These are phyloP conservation scores for Indicator indicator DNA, from an alignment of 2,113 vertebrate genomes.

Conservation along the genomic window DNA sequence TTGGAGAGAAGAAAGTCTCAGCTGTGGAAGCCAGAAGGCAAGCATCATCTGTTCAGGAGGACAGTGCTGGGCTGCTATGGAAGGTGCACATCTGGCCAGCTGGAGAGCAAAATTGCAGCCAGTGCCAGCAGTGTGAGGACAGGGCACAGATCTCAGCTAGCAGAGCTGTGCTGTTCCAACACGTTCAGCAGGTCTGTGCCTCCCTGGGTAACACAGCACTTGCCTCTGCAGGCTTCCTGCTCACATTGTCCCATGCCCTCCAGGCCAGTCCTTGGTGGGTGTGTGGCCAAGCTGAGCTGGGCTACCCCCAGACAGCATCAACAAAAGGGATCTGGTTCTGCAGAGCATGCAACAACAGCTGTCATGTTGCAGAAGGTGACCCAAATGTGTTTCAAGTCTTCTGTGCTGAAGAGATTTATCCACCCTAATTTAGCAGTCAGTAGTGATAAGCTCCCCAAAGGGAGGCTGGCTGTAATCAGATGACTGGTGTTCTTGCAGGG, in stretches of 20 bases:
- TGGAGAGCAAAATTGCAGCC: background rate
- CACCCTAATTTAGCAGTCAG: background rate
- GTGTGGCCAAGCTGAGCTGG: background rate
- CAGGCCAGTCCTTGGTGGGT: background rate
- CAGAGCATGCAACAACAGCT: background rate
- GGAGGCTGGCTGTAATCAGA: background rate
- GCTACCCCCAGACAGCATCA: background rate
- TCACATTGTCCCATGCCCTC: background rate
- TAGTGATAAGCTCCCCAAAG: background rate
- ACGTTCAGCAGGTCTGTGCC: background rate
- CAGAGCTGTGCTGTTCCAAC: constrained; percentile 13
- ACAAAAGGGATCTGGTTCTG: background rate
- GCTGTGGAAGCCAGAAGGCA: background rate
- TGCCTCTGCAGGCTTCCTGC: background rate
- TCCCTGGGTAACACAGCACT: background rate
- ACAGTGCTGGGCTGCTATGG: background rate
- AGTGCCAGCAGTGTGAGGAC: constrained; percentile 19
- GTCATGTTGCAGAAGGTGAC: background rate
- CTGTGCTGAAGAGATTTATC: background rate
- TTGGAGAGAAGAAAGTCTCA: background rate
- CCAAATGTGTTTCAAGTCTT: background rate
- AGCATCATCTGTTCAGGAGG: background rate
- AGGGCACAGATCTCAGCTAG: constrained; percentile 36
- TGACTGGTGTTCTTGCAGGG: background rate
- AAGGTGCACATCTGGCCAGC: background rate